Base-by-base conservation (phyloP, 2,888 invertebrate genomes). In the Morpho deidamia region DNA sequence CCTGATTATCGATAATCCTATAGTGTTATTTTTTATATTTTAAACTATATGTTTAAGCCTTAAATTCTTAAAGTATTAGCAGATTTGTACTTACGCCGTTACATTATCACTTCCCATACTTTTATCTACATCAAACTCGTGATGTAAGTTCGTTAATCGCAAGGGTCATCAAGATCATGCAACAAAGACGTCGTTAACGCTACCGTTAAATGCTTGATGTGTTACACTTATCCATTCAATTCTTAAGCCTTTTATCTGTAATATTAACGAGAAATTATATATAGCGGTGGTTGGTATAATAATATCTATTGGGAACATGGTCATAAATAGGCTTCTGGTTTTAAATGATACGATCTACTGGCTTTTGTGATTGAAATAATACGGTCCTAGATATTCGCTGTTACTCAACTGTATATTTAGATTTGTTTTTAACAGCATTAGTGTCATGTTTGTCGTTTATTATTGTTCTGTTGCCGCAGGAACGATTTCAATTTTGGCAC, bases 161-260 rank as follows among this genome's bases (percentile, higher is more conserved):
- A 35, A 33, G 46, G 59, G 59, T 62, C 61, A 60, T 59, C 59
- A 55, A 58, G 61, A 63, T 58, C 60, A 60, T 53, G 55, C 59
- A 61, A 57, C 56, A 54, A 55, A 52, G 56, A 50, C 55, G 45
- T 60, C 55, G 57, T 60, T 57, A 61, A 59, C 57, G 61, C 59
- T 57, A 51, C 58, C 60, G 58, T 61, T 65, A 60, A 61, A 53
- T 55, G 46, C 49, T 53, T 55, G 59, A 60, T 59, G 58, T 54
- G 58, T 56, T 56, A 63, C 60, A 51, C 42, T 45, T 44, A 48
- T 10, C 42, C 23, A 51, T 46, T 35, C 40, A 44, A 41, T 11
- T 7, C 11, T 39, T 47, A 46, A 40, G 35, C 47, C 44, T 23
- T 56, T 32, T 51, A 51, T 33, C 45, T 33, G 9, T 11, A 11